Evolutionary conservation across 2,113 vertebrate genomes (phyloP), one percentile per base, ranked within the genome.

Genomic region (Etheostoma spectabile): DNA sequence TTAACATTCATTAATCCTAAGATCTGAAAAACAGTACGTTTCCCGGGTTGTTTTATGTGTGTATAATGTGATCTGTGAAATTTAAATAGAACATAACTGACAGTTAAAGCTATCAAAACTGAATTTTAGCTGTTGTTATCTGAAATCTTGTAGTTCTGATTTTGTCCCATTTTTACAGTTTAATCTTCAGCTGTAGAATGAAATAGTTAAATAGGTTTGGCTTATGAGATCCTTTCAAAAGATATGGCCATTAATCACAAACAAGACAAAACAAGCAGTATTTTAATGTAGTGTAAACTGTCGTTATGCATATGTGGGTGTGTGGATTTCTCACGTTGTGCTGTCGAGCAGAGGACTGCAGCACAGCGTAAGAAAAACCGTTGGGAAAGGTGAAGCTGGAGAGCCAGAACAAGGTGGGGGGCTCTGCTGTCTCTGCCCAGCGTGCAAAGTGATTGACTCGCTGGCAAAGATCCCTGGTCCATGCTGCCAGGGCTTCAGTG

Each of bases 361-460:
- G 86, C 18, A 97, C 96, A 0, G 97, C 96, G 96, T 96, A 46
- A 98, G 96, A n/a, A 92, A 98, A 97, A 11, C 96, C 95, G 0
- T 96, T 97, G 70, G 97, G 97, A 80, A 96, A 97, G 81, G 96
- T 98, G 89, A 98, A 98, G 52, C 95, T 95, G 0, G 97, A 95
- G 24, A 98, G 91, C 97, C 97, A 98, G 94, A 96, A 97, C 64
- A 97, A 89, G 35, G 87, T 90, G 0, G 97, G 97, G 21, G 97
- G 96, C 68, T 92, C 93, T 0, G 92, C 87, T 0, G 93, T 95
- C 84, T 93, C 91, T 2, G 96, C 96, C 97, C 97, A 98, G 79
- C 73, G 82, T 35, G 95, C 91, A 88, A 98, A 97, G 95, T 97
- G 97, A 51, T 95, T 93, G 72, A 97, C 96, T 0, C 96, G 94